Percentiles rank a stretch among this genome's conserved stretches.
Evolutionary conservation across 2,797 vertebrate species (phyloP).

Genomic region (Danio aesculapii): DNA sequence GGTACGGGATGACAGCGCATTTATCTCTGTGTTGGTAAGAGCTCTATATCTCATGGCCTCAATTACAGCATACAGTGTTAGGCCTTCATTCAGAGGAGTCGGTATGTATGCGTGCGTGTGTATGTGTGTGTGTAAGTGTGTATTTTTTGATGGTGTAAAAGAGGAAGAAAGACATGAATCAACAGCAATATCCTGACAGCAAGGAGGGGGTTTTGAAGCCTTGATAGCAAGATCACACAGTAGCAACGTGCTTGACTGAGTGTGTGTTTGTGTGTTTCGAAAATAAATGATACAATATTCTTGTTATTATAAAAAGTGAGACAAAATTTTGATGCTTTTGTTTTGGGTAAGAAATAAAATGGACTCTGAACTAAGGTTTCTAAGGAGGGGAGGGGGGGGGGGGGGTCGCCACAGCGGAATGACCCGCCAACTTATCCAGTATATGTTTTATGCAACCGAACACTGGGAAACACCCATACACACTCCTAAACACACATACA

Average conservation of each 20-base stretch:
- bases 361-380: neutral
- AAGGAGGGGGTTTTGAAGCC: slow-evolving; percentile 35
- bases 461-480: too few species aligned
- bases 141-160: slow-evolving; percentile 19
- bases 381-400: neutral
- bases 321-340: neutral
- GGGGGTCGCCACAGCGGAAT: too few species aligned
- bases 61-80: slow-evolving; percentile 48
- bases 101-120: slow-evolving; percentile 1
- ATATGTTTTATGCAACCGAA: too few species aligned
- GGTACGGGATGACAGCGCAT: slow-evolving; percentile 46
- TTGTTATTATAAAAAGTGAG: neutral
- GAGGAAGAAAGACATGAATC: slow-evolving; percentile 47
- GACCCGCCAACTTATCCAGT: too few species aligned
- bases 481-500: too few species aligned
- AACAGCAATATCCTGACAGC: slow-evolving; percentile 27
- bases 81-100: slow-evolving; percentile 16
- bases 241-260: slow-evolving; percentile 6
- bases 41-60: slow-evolving; percentile 53
- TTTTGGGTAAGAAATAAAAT: too few species aligned
- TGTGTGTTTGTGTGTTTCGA: slow-evolving; percentile 19
- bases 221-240: slow-evolving; percentile 26
- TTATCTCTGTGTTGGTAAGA: slow-evolving; percentile 47
- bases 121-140: neutral
- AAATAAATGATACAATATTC: slow-evolving; percentile 11